Evolutionary conservation across 2,797 vertebrate genomes (phyloP).

Genomic region (Apodemus agrarius): DNA sequence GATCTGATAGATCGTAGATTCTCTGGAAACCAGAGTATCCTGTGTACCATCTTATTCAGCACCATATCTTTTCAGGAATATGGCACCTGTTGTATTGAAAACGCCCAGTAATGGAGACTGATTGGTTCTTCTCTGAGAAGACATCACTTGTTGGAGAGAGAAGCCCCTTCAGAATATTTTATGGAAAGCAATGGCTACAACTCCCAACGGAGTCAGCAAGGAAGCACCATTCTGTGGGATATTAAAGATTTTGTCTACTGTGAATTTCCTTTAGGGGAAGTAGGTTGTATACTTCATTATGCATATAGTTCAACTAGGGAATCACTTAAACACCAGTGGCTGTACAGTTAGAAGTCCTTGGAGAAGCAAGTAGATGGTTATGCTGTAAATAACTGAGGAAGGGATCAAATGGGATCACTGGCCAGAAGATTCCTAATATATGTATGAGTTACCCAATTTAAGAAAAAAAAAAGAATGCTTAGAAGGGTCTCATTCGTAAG

Average conservation of each 20-base stretch:
- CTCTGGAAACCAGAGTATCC: not conserved
- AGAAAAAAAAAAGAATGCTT: not conserved
- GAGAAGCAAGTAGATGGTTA: slow-evolving; percentile 1
- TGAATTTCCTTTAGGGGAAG: not conserved
- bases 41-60: not conserved
- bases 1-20: not conserved
- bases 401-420: not conserved
- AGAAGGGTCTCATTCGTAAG: not conserved
- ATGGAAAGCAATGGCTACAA: not conserved
- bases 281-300: not conserved
- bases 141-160: not conserved
- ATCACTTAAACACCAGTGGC: not conserved
- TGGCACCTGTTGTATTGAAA: not conserved
- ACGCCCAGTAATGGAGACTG: not conserved
- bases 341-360: not conserved
- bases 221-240: not conserved
- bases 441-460: not conserved
- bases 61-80: not conserved
- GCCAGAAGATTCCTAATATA: slow-evolving; percentile 1
- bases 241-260: slow-evolving; percentile 19
- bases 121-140: not conserved
- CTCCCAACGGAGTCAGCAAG: not conserved
- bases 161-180: not conserved
- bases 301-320: not conserved
- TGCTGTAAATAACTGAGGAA: not conserved